Evolutionary conservation across 2,797 vertebrate genomes (phyloP).

Genomic region (Hydrolagus colliei): DNA sequence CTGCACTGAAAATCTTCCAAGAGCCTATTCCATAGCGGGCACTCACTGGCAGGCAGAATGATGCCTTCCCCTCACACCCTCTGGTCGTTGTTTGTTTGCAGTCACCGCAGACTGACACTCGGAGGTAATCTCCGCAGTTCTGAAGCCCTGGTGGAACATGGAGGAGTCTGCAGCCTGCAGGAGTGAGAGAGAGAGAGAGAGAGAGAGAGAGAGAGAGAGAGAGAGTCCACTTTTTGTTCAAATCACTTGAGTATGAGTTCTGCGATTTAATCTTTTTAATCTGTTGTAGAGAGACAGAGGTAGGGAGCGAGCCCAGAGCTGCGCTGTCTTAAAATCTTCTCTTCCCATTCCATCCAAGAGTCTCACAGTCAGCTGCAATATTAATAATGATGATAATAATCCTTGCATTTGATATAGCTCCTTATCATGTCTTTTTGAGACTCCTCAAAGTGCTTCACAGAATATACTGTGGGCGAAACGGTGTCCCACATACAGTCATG

Average conservation of each 20-base stretch:
- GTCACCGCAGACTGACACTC: neutral
- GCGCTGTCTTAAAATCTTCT: neutral
- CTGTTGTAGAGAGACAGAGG: neutral
- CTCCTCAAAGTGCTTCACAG: too few species aligned
- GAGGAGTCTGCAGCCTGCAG: neutral
- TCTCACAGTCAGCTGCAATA: too few species aligned
- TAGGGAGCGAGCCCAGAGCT: neutral
- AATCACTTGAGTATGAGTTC: neutral
- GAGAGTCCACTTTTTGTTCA: neutral
- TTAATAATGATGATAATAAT: too few species aligned
- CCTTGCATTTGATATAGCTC: too few species aligned
- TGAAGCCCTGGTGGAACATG: too few species aligned
- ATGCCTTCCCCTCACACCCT: neutral
- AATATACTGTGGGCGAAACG: too few species aligned
- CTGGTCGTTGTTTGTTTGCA: neutral
- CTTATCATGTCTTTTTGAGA: too few species aligned
- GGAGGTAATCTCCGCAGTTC: neutral
- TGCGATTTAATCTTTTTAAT: neutral
- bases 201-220: neutral
- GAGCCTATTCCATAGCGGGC: neutral
- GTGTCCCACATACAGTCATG: too few species aligned
- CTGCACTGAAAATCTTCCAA: neutral
- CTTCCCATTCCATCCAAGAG: neutral
- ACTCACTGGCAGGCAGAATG: neutral
- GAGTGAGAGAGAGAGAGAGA: neutral